These are phyloP conservation scores for Rapana venosa DNA, from an alignment of 2,888 invertebrate genomes.

Conservation along the genomic window DNA sequence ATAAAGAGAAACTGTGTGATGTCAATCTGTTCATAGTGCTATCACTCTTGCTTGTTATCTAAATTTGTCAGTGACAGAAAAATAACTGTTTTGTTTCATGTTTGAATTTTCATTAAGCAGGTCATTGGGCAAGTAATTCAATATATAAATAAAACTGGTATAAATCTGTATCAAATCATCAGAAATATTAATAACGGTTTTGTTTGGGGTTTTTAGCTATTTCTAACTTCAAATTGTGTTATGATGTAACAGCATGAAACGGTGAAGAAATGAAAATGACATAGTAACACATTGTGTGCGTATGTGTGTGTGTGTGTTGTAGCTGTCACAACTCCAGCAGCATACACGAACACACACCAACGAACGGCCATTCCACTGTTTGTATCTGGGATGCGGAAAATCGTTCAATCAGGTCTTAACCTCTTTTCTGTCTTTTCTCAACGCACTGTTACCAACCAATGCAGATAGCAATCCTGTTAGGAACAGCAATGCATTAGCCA, in stretches of 20 bases:
- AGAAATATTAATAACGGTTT: background rate
- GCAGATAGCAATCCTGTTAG: too few relatives aligned
- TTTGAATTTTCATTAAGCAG: background rate
- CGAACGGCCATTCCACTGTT: slow-evolving; percentile 50
- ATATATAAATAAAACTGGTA: background rate
- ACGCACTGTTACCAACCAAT: background rate
- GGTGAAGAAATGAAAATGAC: background rate
- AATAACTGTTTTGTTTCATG: background rate
- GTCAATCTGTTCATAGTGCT: too few relatives aligned
- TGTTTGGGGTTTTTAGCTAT: background rate
- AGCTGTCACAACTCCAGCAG: slow-evolving; percentile 98
- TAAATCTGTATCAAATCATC: background rate
- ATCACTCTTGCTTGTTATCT: too few relatives aligned
- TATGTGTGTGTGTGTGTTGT: slow-evolving; percentile 78
- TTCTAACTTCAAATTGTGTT: background rate
- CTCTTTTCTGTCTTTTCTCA: slow-evolving; percentile 23
- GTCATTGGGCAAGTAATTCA: background rate
- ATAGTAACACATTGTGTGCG: background rate
- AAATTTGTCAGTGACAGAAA: too few relatives aligned
- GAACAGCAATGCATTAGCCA: background rate
- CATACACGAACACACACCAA: slow-evolving; percentile 98
- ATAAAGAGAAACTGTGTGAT: too few relatives aligned
- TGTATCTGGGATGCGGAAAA: slow-evolving; percentile 44
- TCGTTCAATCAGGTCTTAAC: slow-evolving; percentile 40
- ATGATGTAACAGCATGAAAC: background rate